Percentiles rank a stretch among this genome's conserved stretches.
phyloP scores from a whole-genome alignment of 1,140 invertebrate genomes.

The Pseudomyrmex dendroicus region DNA sequence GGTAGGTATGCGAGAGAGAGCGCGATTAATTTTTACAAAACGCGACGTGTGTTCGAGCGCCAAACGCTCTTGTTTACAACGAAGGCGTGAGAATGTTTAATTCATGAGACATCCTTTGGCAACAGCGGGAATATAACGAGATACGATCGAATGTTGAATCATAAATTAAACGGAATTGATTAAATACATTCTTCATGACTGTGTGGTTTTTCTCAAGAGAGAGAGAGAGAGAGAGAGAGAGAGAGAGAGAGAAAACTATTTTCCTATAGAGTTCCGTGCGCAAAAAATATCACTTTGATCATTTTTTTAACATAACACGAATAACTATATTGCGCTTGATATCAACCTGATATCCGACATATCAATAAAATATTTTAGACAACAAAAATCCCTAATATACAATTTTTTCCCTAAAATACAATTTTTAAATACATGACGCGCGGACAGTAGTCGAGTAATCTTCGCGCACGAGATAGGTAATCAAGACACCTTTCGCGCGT shows the following conservation, averaged over 20 bases:
- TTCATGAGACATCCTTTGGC: conserved; percentile 15
- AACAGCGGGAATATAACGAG: neutral
- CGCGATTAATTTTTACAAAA: conserved; percentile 38
- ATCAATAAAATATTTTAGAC: too few species aligned
- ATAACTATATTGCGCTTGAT: too few species aligned
- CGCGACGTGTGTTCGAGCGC: neutral
- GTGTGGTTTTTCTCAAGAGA: neutral
- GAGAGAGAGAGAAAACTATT: too few species aligned
- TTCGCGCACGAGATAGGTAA: conserved; percentile 8
- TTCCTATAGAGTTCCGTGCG: too few species aligned
- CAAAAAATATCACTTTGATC: neutral
- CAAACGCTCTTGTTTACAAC: neutral
- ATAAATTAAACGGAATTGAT: conserved; percentile 1
- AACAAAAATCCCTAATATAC: too few species aligned
- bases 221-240: neutral
- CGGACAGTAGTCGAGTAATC: neutral
- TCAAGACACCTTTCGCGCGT: neutral
- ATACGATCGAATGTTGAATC: neutral
- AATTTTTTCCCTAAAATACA: conserved; percentile 1
- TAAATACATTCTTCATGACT: conserved; percentile 9
- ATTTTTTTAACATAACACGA: neutral
- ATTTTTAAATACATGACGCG: conserved; percentile 33
- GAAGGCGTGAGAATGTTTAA: conserved; percentile 27
- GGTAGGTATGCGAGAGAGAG: neutral
- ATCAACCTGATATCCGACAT: too few species aligned